A percentile compares a stretch with the other conserved stretches of the same genome.
phyloP scores from a whole-genome alignment of 2,113 vertebrate genomes.

The Cromileptes altivelis region DNA sequence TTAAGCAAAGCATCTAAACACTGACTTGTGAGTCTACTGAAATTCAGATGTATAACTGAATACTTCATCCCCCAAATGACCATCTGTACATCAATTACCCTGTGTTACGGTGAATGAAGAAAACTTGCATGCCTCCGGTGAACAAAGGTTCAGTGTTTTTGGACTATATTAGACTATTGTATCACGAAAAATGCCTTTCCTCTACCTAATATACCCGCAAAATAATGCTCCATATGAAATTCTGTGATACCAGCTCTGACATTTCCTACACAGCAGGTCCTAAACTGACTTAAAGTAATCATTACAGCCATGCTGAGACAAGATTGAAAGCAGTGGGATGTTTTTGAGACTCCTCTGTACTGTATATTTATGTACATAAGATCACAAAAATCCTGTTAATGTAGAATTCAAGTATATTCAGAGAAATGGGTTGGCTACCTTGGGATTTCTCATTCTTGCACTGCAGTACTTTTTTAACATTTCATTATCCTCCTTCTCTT shows the following conservation, averaged over 20 bases:
- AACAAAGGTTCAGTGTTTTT: background rate
- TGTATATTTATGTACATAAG: slow-evolving; percentile 20
- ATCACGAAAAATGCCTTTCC: background rate
- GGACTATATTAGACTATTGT: background rate
- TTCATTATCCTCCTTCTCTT: slow-evolving; percentile 2
- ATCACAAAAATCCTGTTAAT: slow-evolving; percentile 4
- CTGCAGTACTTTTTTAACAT: slow-evolving; percentile 28
- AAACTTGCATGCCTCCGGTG: no score
- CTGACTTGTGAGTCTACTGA: background rate
- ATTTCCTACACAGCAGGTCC: background rate
- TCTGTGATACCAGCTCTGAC: slow-evolving; percentile 19
- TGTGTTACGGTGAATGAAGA: no score
- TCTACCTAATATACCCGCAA: background rate
- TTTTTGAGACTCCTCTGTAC: background rate
- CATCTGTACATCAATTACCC: no score
- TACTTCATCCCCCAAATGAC: no score
- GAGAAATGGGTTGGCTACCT: slow-evolving; percentile 39
- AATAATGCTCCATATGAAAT: background rate
- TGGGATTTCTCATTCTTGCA: slow-evolving; percentile 32
- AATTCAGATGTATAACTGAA: background rate
- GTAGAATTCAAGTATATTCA: slow-evolving; percentile 34
- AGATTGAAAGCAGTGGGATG: background rate
- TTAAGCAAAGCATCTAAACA: no score
- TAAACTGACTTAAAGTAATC: background rate
- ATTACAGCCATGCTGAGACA: background rate